Conservation (phyloP, 1,140 invertebrate species). For the Sitophilus oryzae region DNA sequence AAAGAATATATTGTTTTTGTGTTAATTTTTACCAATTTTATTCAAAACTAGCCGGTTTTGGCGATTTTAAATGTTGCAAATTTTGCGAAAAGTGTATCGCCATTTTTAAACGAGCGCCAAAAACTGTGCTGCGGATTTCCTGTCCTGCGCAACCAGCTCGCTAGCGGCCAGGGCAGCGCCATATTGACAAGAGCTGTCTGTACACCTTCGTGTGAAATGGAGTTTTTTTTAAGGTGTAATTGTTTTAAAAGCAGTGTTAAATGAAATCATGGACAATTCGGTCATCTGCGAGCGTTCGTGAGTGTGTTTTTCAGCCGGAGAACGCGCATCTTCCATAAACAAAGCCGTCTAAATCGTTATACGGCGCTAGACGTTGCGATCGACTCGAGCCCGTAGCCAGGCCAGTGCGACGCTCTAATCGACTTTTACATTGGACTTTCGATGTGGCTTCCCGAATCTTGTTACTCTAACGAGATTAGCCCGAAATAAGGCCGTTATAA, state of each 20-base stretch:
- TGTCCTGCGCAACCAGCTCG: constrained; percentile 31
- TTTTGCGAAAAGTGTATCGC: background rate
- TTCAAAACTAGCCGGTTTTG: no score
- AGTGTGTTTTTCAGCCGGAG: background rate
- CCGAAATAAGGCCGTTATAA: constrained; percentile 28
- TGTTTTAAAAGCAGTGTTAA: constrained; percentile 15
- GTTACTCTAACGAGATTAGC: constrained; percentile 38
- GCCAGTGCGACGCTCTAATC: constrained; percentile 17
- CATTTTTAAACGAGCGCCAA: constrained; percentile 3
- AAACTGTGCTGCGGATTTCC: constrained; percentile 22
- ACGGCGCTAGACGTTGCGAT: background rate
- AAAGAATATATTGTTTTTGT: no score
- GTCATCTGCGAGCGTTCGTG: background rate
- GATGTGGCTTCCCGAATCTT: constrained; percentile 38
- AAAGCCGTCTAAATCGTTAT: constrained; percentile 6
- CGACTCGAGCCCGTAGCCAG: constrained; percentile 7
- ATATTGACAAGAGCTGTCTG: constrained; percentile 40
- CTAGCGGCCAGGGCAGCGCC: constrained; percentile 32
- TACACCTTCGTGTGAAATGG: constrained; percentile 30
- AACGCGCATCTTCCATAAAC: background rate
- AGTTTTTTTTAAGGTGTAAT: constrained; percentile 27
- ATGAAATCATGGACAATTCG: constrained; percentile 18
- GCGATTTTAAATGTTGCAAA: no score
- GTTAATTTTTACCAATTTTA: no score
- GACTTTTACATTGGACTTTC: constrained; percentile 19